A percentile compares a stretch with the other conserved stretches of the same genome.
phyloP scores from a whole-genome alignment of 2,888 invertebrate genomes.

The Sphaeridia pumilis region DNA sequence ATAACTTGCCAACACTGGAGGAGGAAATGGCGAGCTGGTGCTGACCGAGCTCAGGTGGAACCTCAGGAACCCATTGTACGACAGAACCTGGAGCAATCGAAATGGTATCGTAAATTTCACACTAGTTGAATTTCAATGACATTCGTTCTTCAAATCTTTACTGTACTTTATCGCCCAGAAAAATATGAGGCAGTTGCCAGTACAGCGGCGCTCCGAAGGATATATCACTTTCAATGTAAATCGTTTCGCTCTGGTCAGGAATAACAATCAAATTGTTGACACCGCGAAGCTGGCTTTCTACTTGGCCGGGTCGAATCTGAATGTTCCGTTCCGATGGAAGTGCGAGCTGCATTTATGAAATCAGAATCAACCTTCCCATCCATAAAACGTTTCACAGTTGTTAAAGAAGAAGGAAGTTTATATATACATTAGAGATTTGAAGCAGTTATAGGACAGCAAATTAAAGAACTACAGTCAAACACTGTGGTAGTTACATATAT shows the following conservation, averaged over 20 bases:
- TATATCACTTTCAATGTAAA: conserved; percentile 45
- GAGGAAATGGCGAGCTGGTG: conserved; percentile 44
- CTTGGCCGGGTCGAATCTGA: conserved; percentile 24
- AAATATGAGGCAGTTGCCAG: conserved; percentile 66
- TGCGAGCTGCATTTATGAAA: conserved; percentile 37
- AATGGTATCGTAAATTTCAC: background rate
- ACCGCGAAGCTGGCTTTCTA: conserved; percentile 45
- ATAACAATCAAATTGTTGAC: conserved; percentile 52
- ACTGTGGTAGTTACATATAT: too few relatives aligned
- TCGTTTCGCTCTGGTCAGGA: conserved; percentile 49
- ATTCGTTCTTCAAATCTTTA: background rate
- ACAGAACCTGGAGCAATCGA: conserved; percentile 51
- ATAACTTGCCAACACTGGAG: conserved; percentile 49
- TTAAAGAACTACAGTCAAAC: too few relatives aligned
- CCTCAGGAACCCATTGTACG: conserved; percentile 78
- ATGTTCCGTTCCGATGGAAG: conserved; percentile 39
- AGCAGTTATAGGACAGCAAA: too few relatives aligned
- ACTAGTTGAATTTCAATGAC: background rate
- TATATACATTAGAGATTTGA: too few relatives aligned
- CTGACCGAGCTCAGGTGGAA: conserved; percentile 60
- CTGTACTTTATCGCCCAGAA: conserved; percentile 66
- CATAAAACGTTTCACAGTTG: too few relatives aligned
- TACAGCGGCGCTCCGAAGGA: conserved; percentile 59
- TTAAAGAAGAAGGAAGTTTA: too few relatives aligned
- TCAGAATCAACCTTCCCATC: too few relatives aligned